Evolutionary conservation across 1,140 invertebrate genomes (phyloP), one percentile per base, ranked within the genome.

Genomic region (Hycleus cichorii): DNA sequence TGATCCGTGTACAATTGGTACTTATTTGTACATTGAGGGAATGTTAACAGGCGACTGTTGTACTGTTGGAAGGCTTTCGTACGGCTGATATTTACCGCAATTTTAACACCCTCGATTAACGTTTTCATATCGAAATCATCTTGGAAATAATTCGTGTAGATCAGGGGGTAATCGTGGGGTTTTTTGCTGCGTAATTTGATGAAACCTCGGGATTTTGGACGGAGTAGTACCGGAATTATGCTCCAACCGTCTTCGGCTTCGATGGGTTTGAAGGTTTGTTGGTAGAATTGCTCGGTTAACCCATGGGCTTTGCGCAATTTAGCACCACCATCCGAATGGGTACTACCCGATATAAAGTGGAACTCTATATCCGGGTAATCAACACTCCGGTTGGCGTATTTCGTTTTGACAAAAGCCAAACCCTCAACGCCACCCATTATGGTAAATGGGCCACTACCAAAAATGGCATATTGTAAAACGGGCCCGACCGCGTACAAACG

Each of bases 331-430:
- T 95, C 93, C 0, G 90, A 91, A 67, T 90, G 91, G 0, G 89
- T 91, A 1, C 89, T 90, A 0, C 91, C 91, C 0, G 91, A 92
- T n/a, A 93, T 81, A 63, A 95, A 95, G 71, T 95, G 93, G 59
- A 95, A 87, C 64, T 96, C 91, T 12, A 95, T 92, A 67, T 96
- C 93, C 0, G 93, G 93, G 69, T 85, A 94, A 69, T 95, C 91
- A 3, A 91, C 80, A 0, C 86, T 81, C 0, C 80, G 81, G 64
- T 96, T 95, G 0, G 82, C 87, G 59, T 88, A 91, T 71, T 93
- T 94, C 0, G 92, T 95, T 48, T 93, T 93, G 10, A 95, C 86
- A 72, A 93, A 96, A 1, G 84, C 92, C 3, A 95, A 69, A 1
- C 91, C 92, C 75, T 96, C 93, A 0, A 95, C 91, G 0, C 92